These are phyloP conservation scores for Leucoptera coffeella DNA, from an alignment of 2,888 invertebrate genomes.

Conservation along the genomic window DNA sequence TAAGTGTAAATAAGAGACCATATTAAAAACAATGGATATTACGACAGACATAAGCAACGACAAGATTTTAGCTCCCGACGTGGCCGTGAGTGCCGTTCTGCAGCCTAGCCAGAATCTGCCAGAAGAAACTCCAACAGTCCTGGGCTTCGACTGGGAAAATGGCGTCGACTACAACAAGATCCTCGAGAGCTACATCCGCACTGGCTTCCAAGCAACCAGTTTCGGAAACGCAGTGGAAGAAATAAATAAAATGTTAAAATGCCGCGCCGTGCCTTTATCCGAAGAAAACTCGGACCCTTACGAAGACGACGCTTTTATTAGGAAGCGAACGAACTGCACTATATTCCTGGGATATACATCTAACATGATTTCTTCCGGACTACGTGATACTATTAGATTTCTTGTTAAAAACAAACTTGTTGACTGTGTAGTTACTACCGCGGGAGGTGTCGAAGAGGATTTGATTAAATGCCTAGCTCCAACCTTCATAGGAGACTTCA, in stretches of 20 bases:
- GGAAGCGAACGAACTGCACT: conserved; percentile 76
- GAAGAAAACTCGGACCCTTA: conserved; percentile 60
- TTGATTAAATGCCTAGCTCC: conserved; percentile 96
- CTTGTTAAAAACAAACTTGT: conserved; percentile 60
- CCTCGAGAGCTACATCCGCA: conserved; percentile 68
- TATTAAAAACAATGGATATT: conserved; percentile 14
- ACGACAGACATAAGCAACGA: conserved; percentile 14
- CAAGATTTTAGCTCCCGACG: conserved; percentile 26
- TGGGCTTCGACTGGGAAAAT: conserved; percentile 90
- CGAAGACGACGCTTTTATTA: conserved; percentile 76
- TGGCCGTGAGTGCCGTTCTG: conserved; percentile 66
- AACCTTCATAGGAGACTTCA: conserved; percentile 89
- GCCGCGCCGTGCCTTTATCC: conserved; percentile 62
- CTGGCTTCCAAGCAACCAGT: conserved; percentile 97
- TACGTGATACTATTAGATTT: conserved; percentile 87
- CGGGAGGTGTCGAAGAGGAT: conserved; percentile 98
- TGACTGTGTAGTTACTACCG: conserved; percentile 95
- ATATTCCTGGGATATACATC: conserved; percentile 97
- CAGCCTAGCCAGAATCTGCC: conserved; percentile 63
- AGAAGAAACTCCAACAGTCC: conserved; percentile 59
- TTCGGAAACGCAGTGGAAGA: conserved; percentile 87
- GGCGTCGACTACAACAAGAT: conserved; percentile 82
- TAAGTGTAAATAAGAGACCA: too few relatives aligned
- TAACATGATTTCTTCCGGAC: conserved; percentile 92
- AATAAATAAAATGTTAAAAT: conserved; percentile 85